Evolutionary conservation across 2,888 invertebrate species (phyloP), one percentile per base, ranked within the genome.

Genomic region (Celastrina argiolus): DNA sequence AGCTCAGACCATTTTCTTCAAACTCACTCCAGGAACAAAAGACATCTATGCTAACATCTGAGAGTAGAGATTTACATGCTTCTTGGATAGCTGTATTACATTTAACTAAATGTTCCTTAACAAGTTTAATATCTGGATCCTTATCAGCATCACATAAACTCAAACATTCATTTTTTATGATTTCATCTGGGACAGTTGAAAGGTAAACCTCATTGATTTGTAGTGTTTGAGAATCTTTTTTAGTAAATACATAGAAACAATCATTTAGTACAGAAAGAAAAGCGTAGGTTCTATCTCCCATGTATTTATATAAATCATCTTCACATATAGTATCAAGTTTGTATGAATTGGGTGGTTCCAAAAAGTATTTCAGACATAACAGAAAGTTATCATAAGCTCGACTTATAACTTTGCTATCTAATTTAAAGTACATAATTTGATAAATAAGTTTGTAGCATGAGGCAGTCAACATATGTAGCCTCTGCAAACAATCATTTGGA

Each of bases 1-100:
- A 81, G 67, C 72, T 88, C 75, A 78, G 80, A 1, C 79, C 81
- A 70, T 81, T 74, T 16, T 83, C 81, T 70, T 84, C 83, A 81
- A 82, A 83, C 71, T 91, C 91, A 77, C 85, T 86, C 91, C 91
- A 91, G 12, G 86, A 80, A 76, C 91, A 91, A 74, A 84, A 91
- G 69, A 87, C 82, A 67, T 89, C 86, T 22, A 90, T 81, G 78
- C 81, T 90, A 0, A 90, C 76, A 70, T 79, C 83, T 87, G 89
- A 89, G 12, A 87, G 79, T 34, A 88, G 74, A 42, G 76, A 77
- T 72, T 85, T 80, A 69, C 80, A 84, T 69, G 75, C 76, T 70
- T 89, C 86, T 64, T 90, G 68, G 71, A 90, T 69, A 1, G 73
- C 70, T 12, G 69, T 69, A 71, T 87, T 81, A 70, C 81, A 81